A percentile compares a stretch with the other conserved stretches of the same genome.
These are phyloP conservation scores for Pempheris klunzingeri DNA, from an alignment of 2,797 vertebrate genomes.

Conservation along the genomic window DNA sequence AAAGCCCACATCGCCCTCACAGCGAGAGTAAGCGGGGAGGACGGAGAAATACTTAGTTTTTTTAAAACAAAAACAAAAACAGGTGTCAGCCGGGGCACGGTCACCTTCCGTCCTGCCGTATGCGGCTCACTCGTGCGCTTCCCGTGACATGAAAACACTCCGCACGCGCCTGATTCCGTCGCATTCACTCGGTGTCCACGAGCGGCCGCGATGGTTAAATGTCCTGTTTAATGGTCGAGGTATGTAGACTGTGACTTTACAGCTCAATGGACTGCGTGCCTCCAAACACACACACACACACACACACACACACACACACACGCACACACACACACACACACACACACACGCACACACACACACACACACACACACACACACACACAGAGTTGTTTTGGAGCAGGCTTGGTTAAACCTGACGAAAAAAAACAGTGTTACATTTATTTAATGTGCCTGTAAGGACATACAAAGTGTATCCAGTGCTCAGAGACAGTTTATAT, in stretches of 20 bases:
- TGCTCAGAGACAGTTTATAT: slow-evolving; percentile 18
- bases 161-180: slow-evolving; percentile 45
- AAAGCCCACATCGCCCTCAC: background rate
- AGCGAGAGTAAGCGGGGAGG: background rate
- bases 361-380: background rate
- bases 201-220: slow-evolving; percentile 73
- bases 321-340: no score
- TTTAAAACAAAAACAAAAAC: slow-evolving; percentile 1
- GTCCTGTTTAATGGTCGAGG: slow-evolving; percentile 77
- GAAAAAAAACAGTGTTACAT: slow-evolving; percentile 10
- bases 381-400: slow-evolving; percentile 23
- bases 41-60: slow-evolving; percentile 6
- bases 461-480: slow-evolving; percentile 2
- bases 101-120: slow-evolving; percentile 52
- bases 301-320: no score
- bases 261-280: background rate
- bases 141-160: slow-evolving; percentile 64
- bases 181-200: slow-evolving; percentile 50
- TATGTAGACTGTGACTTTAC: slow-evolving; percentile 54
- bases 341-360: no score
- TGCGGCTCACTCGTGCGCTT: slow-evolving; percentile 48
- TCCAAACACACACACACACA: no score
- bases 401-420: slow-evolving; percentile 21
- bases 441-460: background rate
- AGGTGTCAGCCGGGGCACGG: slow-evolving; percentile 48